Base-by-base conservation (phyloP, 2,888 invertebrate species). In the Agrotis clavis region DNA sequence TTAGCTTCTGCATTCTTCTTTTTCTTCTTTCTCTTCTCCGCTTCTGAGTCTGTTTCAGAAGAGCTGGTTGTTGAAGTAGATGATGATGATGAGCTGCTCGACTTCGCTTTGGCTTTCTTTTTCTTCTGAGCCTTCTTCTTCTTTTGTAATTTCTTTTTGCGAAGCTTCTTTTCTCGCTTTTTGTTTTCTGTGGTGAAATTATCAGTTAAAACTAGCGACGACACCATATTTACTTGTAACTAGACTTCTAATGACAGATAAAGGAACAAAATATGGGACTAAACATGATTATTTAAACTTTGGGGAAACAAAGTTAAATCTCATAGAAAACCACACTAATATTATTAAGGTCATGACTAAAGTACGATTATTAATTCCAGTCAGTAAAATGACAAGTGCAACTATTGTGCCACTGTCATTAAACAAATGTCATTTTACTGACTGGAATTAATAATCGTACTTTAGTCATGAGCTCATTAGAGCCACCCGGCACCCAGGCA, bases 101-200 rank as follows among this genome's bases (percentile, higher is more conserved):
- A 90, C 30, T 88, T 89, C 0, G 82, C 88, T 88, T 84, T 91
- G 0, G 86, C 77, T 73, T 93, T 95, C 80, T 91, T 95, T 83
- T 93, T 94, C 80, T 94, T 94, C 21, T 82, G 88, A 3, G 81
- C 87, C 71, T 91, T 94, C 83, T 92, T 93, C 76, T 94, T 94
- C 74, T 93, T 95, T 45, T 89, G 88, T 19, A 88, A 86, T 77
- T 92, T 94, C 80, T 93, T 94, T 87, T 92, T 94, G 79, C 92
- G 94, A 0, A 85, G 60, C 67, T 93, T 95, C 86, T 92, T 95
- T 3, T 90, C 90, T 75, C 88, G 91, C 74, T 91, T 93, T 82
- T 86, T 92, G 47, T 83, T 90, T 80, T 90, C 93, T 94, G 85
- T 74, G 61, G 67, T 7, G 6, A 3, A 35, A 35, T 35, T 35